These are phyloP conservation scores for Sphyrna mokarran DNA, from an alignment of 2,113 vertebrate species.

Conservation along the genomic window DNA sequence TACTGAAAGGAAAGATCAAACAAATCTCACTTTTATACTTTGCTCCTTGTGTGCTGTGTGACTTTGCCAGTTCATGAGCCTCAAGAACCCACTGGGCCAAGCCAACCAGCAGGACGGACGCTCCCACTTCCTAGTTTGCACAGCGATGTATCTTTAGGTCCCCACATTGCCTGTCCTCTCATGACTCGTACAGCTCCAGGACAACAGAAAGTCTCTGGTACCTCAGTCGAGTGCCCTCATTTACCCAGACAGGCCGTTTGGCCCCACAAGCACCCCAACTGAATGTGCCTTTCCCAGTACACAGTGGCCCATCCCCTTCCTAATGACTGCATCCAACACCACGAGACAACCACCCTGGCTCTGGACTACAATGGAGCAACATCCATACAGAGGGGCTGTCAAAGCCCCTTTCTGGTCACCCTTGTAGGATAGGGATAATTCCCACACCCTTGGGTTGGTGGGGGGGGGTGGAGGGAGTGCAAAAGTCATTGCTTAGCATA, in stretches of 20 bases:
- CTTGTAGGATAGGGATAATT: no score
- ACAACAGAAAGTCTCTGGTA: background rate
- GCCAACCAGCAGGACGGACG: background rate
- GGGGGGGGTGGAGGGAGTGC: background rate
- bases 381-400: no score
- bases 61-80: background rate
- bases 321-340: background rate
- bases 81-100: background rate
- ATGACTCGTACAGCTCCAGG: no score
- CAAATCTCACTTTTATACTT: background rate
- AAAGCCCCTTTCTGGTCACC: background rate
- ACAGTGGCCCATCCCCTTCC: background rate
- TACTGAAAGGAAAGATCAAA: background rate
- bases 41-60: background rate
- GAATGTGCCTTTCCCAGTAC: background rate
- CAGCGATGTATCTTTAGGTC: background rate
- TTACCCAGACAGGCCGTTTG: background rate
- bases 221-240: background rate
- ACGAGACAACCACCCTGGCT: no score
- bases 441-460: no score
- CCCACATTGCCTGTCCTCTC: background rate
- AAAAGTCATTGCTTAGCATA: no score
- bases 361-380: background rate
- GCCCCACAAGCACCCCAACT: background rate
- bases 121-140: background rate